phyloP scores from a whole-genome alignment of 2,113 vertebrate genomes.

The Grammomys dolichurus region DNA sequence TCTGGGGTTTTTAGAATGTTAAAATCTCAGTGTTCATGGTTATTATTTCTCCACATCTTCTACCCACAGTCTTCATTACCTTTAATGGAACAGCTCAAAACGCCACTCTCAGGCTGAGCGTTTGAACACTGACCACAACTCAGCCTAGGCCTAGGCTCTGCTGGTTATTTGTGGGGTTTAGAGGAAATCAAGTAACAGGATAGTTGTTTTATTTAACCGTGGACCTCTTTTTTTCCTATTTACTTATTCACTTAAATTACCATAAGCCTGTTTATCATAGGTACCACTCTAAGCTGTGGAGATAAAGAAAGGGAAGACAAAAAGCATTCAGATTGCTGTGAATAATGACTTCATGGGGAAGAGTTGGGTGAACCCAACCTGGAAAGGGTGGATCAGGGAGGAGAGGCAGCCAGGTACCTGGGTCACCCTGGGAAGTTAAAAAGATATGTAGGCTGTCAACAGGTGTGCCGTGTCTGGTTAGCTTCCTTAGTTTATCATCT shows the following conservation, averaged over 20 bases:
- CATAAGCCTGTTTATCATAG: not conserved
- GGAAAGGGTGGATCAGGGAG: not conserved
- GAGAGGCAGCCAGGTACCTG: not conserved
- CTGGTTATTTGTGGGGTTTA: not conserved
- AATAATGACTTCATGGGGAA: not conserved
- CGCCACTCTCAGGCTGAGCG: not conserved
- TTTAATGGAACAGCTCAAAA: slow-evolving; percentile 11
- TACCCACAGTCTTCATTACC: not conserved
- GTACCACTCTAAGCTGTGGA: not conserved
- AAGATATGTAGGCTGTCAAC: not conserved
- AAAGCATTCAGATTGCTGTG: not conserved
- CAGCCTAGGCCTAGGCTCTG: not conserved
- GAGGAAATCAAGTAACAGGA: slow-evolving; percentile 2
- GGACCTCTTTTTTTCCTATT: not conserved
- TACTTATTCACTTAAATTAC: slow-evolving; percentile 6
- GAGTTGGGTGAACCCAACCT: not conserved
- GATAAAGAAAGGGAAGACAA: slow-evolving; percentile 18
- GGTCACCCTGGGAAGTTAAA: not conserved
- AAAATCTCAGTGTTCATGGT: slow-evolving; percentile 12
- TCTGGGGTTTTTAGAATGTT: not conserved
- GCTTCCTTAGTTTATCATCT: slow-evolving; percentile 9
- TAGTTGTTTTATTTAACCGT: not conserved
- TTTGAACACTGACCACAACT: slow-evolving; percentile 17
- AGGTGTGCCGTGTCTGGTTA: not conserved
- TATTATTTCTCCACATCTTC: slow-evolving; percentile 13